phyloP scores from a whole-genome alignment of 2,797 vertebrate genomes.

The Tapera naevia region DNA sequence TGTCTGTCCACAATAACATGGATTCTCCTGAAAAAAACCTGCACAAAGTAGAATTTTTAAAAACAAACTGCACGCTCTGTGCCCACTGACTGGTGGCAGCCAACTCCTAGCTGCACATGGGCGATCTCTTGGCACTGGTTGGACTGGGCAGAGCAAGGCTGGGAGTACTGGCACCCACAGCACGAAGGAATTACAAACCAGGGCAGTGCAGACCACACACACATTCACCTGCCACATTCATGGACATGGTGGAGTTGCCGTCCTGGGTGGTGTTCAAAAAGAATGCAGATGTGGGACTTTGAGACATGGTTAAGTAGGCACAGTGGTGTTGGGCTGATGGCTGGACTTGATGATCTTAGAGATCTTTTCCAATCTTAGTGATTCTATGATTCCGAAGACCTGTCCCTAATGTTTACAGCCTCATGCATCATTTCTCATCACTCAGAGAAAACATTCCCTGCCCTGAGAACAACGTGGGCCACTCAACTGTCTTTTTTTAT shows the following conservation, averaged over 20 bases:
- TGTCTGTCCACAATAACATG: not conserved
- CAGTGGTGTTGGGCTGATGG: too few relatives aligned
- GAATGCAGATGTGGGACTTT: too few relatives aligned
- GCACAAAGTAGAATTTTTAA: not conserved
- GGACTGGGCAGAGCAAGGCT: not conserved
- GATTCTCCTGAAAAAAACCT: not conserved
- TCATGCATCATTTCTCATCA: not conserved
- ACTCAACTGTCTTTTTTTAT: not conserved
- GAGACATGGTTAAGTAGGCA: too few relatives aligned
- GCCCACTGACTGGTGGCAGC: accelerated
- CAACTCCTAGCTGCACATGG: accelerated
- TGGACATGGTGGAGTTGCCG: too few relatives aligned
- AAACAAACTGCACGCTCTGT: accelerated
- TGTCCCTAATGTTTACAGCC: accelerated
- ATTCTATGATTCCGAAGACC: not conserved
- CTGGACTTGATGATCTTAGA: too few relatives aligned
- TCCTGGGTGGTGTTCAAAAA: too few relatives aligned
- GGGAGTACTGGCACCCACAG: accelerated
- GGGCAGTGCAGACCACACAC: accelerated
- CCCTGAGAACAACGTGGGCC: accelerated
- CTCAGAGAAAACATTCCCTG: not conserved
- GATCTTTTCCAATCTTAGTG: too few relatives aligned
- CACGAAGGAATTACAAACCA: not conserved
- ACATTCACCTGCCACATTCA: accelerated
- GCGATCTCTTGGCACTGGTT: not conserved